Evolutionary conservation across 1,140 invertebrate species (phyloP), one percentile per base, ranked within the genome.

Genomic region (Chironomus striatipennis): DNA sequence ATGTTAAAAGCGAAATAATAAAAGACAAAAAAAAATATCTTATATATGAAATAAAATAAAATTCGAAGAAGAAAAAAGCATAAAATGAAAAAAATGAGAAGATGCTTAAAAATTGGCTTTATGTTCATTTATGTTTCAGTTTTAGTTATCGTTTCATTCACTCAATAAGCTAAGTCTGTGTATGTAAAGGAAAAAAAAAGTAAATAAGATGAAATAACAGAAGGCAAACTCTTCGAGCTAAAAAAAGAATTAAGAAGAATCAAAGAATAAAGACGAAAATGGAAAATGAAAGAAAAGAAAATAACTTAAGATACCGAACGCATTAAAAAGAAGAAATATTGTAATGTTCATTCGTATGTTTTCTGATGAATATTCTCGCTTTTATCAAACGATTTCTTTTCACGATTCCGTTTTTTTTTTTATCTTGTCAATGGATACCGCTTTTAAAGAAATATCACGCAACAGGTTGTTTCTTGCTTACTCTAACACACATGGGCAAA

Each of bases 301-400:
- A 70, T 70, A 70, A 70, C 65, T 70, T 70, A 70, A 70, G 65
- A 70, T 70, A 21, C 65, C 65, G 65, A 70, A 70, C 65, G 65
- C 17, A 10, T 70, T 18, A 67, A 20, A 18, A 67, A 20, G n/a
- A 67, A 20, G n/a, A 67, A 67, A 67, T 7, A 67, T 67, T 67
- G 64, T 67, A 67, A 70, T 70, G 65, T 70, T 17, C 65, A 70
- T 70, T 7, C 20, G 65, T 70, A 18, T 21, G 15, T 70, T 12
- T 70, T 20, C 6, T 70, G 65, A 70, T 70, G 65, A 70, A 70
- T 70, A 70, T 70, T 70, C 65, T 70, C 65, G 65, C 17, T 21
- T 10, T 70, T 70, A 57, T 57, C 47, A 57, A 57, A 57, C 12
- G 47, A 57, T 57, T 57, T 57, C 47, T 57, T 57, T 57, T 57